These are phyloP conservation scores for Dicrostonyx torquatus DNA, from an alignment of 2,797 vertebrate species.

Conservation along the genomic window DNA sequence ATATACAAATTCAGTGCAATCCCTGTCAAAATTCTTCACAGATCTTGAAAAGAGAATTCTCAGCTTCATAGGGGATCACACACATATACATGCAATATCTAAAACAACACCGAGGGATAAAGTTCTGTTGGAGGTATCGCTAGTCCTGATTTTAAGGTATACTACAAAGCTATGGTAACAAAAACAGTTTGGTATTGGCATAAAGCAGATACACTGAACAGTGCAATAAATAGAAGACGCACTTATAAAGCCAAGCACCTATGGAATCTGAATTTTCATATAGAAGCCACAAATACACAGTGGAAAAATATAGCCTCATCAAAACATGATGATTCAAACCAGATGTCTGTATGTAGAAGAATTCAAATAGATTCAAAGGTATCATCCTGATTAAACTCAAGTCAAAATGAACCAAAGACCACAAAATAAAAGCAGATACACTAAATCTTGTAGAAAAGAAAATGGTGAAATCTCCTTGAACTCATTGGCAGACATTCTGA, in stretches of 20 bases:
- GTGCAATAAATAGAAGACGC: background rate
- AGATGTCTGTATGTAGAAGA: background rate
- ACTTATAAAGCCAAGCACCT: background rate
- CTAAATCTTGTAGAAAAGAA: background rate
- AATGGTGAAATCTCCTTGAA: background rate
- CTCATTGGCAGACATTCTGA: background rate
- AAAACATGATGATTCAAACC: background rate
- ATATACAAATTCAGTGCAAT: background rate
- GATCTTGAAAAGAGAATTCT: background rate
- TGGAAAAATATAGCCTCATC: background rate
- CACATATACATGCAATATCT: background rate
- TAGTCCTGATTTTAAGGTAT: background rate
- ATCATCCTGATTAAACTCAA: background rate
- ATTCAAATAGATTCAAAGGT: background rate
- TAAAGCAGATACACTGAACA: background rate
- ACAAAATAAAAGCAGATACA: background rate
- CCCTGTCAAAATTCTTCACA: background rate
- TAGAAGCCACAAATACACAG: background rate
- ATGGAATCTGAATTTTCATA: background rate
- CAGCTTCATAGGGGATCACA: background rate
- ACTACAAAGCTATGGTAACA: background rate
- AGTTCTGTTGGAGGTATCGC: background rate
- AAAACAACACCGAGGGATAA: background rate
- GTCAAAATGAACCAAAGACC: background rate
- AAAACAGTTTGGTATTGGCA: background rate